Evolutionary conservation across 1,140 invertebrate genomes (phyloP), one percentile per base, ranked within the genome.

Genomic region (Caerostris extrusa): DNA sequence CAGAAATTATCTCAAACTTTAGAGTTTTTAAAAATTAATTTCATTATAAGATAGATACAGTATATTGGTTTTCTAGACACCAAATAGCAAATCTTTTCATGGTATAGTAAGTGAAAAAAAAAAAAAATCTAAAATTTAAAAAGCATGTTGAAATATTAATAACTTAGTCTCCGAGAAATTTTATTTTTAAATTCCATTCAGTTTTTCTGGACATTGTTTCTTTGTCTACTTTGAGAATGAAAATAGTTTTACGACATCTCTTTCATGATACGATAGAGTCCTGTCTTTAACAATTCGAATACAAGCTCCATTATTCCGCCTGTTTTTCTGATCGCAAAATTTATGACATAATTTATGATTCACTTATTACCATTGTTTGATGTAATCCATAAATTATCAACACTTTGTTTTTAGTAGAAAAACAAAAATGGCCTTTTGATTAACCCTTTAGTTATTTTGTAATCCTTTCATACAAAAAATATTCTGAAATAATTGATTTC

Each of bases 181-280:
- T 34, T 98, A 98, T 96, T 98, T 98, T 96, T 98, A 98, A 96
- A 81, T 93, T 67, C 58, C 19, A 64, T 82, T 61, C 57, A 57
- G 58, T 3, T n/a, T 61, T 92, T 60, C 10, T 7, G 3, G 1
- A 7, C 10, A 7, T 67, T 67, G 5, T 67, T 67, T 67, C 5
- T 61, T 8, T 61, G 10, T 12, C 34, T 34, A 34, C 34, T 34
- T 34, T 34, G 34, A 8, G n/a, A 17, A n/a, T 3, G n/a, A 67
- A 67, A 17, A 67, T 6, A n/a, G 14, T 67, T 67, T 67, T 67
- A 67, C 61, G 17, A 2, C n/a, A 67, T 67, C 17, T 67, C 14
- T 67, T 67, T 17, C 61, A 5, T 67, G n/a, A 67, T 67, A 17
- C n/a, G 4, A 8, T 8, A 67, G 17, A 67, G 17, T 17, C 6